Evolutionary conservation across 1,140 invertebrate genomes (phyloP).

Genomic region (Heliconius hermathena): DNA sequence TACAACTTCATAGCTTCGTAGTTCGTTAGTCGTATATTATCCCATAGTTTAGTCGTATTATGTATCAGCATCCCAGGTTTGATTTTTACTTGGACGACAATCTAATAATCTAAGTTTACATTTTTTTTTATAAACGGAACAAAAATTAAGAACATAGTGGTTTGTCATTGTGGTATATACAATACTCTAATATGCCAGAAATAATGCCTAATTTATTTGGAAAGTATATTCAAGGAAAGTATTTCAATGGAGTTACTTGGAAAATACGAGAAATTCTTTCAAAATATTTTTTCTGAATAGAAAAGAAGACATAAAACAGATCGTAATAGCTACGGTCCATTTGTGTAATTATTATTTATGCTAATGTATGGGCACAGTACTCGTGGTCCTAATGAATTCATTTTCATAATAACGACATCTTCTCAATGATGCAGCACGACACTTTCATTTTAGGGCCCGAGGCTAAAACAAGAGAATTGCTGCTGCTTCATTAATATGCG

Average conservation of each 20-base stretch:
- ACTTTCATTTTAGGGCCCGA: constrained; percentile 22
- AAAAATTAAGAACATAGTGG: no score
- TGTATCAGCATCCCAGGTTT: no score
- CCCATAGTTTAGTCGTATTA: no score
- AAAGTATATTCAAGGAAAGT: no score
- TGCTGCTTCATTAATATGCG: constrained; percentile 24
- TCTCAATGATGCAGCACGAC: constrained; percentile 23
- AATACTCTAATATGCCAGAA: no score
- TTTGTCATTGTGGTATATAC: no score
- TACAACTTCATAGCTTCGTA: no score
- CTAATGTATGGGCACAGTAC: constrained; percentile 10
- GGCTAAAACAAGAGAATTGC: constrained; percentile 27
- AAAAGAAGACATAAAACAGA: constrained; percentile 8
- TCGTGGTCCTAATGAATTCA: constrained; percentile 17
- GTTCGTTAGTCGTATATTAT: no score
- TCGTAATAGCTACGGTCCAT: constrained; percentile 22
- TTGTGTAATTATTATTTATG: constrained; percentile 30
- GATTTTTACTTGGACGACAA: no score
- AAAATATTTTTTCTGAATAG: background rate
- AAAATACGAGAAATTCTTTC: background rate
- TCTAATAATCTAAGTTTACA: no score
- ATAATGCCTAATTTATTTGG: no score
- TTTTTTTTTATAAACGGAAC: no score
- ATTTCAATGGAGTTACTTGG: background rate
- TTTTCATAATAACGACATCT: constrained; percentile 29